Evolutionary conservation across 2,888 invertebrate genomes (phyloP).

Genomic region (Apodemia mormo): DNA sequence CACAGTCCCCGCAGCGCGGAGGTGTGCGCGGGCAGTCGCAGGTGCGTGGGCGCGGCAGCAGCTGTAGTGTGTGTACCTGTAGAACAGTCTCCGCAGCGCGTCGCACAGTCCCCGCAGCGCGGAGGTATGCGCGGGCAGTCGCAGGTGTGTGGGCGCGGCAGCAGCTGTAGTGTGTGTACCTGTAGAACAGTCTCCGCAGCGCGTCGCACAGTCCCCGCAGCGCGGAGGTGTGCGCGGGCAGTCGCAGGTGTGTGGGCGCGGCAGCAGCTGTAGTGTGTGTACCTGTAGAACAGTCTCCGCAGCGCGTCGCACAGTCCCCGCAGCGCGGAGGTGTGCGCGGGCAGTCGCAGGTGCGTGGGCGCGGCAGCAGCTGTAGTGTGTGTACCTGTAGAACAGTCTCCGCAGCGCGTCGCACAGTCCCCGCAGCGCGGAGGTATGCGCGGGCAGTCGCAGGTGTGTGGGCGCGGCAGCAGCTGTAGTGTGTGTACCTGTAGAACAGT

Average conservation of each 20-base stretch:
- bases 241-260: constrained; percentile 89
- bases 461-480: constrained; percentile 86
- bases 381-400: constrained; percentile 72
- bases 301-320: constrained; percentile 54
- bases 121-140: constrained; percentile 69
- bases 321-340: constrained; percentile 60
- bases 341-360: constrained; percentile 87
- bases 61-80: constrained; percentile 83
- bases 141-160: constrained; percentile 89
- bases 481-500: constrained; percentile 80
- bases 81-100: constrained; percentile 58
- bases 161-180: constrained; percentile 84
- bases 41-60: constrained; percentile 89
- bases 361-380: constrained; percentile 85
- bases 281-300: constrained; percentile 61
- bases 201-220: constrained; percentile 55
- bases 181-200: constrained; percentile 57
- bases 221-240: constrained; percentile 62
- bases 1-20: constrained; percentile 58
- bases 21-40: constrained; percentile 78
- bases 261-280: constrained; percentile 85
- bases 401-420: constrained; percentile 54
- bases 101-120: constrained; percentile 53
- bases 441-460: constrained; percentile 85
- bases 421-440: constrained; percentile 58